Base-by-base conservation (phyloP, 2,888 invertebrate species). In the Drepanosiphum platanoidis region DNA sequence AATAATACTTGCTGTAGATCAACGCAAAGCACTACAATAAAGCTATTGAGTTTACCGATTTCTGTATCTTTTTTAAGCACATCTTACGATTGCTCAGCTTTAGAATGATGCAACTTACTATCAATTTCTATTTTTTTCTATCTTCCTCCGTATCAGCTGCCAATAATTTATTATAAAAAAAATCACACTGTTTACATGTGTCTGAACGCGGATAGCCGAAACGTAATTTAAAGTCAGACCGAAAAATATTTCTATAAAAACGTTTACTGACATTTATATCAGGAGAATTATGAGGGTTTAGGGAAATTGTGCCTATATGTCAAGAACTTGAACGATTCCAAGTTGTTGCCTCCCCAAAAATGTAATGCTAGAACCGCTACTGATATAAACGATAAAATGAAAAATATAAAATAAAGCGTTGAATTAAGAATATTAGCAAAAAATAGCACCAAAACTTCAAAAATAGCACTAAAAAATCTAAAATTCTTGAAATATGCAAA, bases 1-100 rank as follows among this genome's bases (percentile, higher is more conserved):
- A 81, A 86, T 36, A 86, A 66, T 81, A 86, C 81, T 70, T 86
- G 64, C 42, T 83, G 83, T 30, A 83, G 39, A 74, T 83, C 83
- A 36, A 83, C 68, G 34, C 84, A 86, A 32, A 86, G 46, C 11
- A 52, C 74, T 32, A 52, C 32, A 74, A 5, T 74, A 52, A 18
- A 46, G 15, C 27, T 86, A 79, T 72, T 66, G 11, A 52, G 32
- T 52, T 3, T 77, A 34, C 27, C 36, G 61, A 72, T 9, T 13
- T 58, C 61, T 72, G 39, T 66, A 22, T 64, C 77, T 79, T 84
- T 42, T 34, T 75, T 64, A 22, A 86, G 64, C 36, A 22, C 52
- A n/a, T 66, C 64, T 52, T 86, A 86, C 39, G 86, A 58, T 77
- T 58, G 32, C 27, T 72, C 77, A 61, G 58, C 77, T 77, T 27